Evolutionary conservation across 1,140 invertebrate species (phyloP), one percentile per base, ranked within the genome.

Genomic region (Lethocerus indicus): DNA sequence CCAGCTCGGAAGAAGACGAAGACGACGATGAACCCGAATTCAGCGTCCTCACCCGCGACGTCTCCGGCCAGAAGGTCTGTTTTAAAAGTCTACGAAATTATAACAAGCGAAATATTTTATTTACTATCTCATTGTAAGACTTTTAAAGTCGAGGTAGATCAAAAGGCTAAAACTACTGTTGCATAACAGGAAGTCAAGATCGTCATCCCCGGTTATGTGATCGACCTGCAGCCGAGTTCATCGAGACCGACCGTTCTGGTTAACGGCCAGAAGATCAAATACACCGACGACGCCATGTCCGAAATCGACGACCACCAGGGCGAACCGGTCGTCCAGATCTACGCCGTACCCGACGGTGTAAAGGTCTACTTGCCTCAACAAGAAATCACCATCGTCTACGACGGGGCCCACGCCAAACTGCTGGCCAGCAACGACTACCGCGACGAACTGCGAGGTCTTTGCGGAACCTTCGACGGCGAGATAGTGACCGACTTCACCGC

Each of bases 381-480:
- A 26, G 60, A 60, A 5, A 61, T 78, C 35, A 60, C 67, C 14
- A 55, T 71, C 6, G 60, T 71, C 52, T 75, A 67, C 57, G 72
- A 78, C 55, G 73, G 74, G 23, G 44, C 65, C 41, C 66, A 68
- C 46, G 56, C 71, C 16, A 67, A 67, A 25, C 43, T 77, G 35
- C 40, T 64, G 36, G 55, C 59, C 24, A 58, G 58, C 13, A 58
- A 63, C 6, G 54, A 64, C 28, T 70, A 74, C 56, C 63, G 70
- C 9, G 66, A 69, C 49, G 58, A 61, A 12, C 60, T 74, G 23
- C 67, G 69, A 32, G 79, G 79, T 54, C 66, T 82, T 23, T 82
- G 79, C 57, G 80, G 79, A 7, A 68, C 66, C 27, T 75, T 71
- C 64, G 71, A 69, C 54, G 68, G 70, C 5, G 67, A 76, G n/a